Conservation (phyloP, 2,888 invertebrate genomes). For the Zeuzera pyrina region DNA sequence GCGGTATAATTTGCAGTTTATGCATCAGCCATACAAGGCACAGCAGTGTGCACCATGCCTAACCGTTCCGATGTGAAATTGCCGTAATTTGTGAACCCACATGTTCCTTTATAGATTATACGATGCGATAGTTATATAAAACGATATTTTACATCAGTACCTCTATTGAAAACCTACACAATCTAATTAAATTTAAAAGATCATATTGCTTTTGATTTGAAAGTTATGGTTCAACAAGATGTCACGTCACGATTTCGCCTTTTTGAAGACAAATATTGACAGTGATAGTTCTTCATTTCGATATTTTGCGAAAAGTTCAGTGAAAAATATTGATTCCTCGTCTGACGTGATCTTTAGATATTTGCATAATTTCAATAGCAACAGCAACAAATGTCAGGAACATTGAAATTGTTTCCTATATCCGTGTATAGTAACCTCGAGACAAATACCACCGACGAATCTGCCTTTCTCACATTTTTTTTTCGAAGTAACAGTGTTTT, state of each 20-base stretch:
- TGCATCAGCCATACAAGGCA: constrained; percentile 39
- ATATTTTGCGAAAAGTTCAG: too few species aligned
- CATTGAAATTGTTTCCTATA: neutral
- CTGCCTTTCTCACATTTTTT: constrained; percentile 2
- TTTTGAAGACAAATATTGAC: too few species aligned
- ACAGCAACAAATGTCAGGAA: neutral
- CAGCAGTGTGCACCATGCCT: constrained; percentile 44
- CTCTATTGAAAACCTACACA: too few species aligned
- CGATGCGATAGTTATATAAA: neutral
- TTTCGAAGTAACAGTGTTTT: too few species aligned
- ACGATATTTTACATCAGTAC: too few species aligned
- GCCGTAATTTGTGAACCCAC: constrained; percentile 35
- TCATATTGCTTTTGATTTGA: too few species aligned
- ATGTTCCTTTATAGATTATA: neutral
- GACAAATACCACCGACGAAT: constrained; percentile 1
- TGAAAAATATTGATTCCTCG: too few species aligned
- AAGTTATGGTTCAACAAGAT: too few species aligned
- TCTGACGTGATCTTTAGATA: too few species aligned
- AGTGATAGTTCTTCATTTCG: too few species aligned
- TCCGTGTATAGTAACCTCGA: constrained; percentile 2
- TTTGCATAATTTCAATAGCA: neutral
- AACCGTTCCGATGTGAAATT: constrained; percentile 44
- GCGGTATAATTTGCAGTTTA: constrained; percentile 39
- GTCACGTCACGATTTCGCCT: too few species aligned
- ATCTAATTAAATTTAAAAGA: too few species aligned